Evolutionary conservation across 2,888 invertebrate species (phyloP), one percentile per base, ranked within the genome.

Genomic region (Pheosia gnoma): DNA sequence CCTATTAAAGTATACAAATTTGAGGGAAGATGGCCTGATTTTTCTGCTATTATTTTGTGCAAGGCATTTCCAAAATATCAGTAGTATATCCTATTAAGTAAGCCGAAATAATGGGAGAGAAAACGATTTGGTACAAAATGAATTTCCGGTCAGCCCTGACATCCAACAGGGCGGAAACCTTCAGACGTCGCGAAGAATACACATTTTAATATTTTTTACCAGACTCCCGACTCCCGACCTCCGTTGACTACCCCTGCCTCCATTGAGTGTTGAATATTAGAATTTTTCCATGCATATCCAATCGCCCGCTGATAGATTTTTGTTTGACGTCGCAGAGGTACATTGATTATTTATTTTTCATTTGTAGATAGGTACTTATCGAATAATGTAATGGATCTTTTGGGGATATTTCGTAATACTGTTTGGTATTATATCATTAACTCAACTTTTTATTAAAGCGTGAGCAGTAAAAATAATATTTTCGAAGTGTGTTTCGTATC

Each of bases 241-340:
- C 63, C 13, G 43, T 67, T 54, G 49, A 45, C 57, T 51, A 37
- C 51, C 51, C 51, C 51, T 6, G 8, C 36, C 53, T 37, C 53
- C 51, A 51, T 8, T 51, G 51, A 25, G 51, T 25, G 37, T 53
- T 11, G 65, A 63, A 74, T 74, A 74, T 74, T 71, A 73, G 64
- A 73, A 76, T 76, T 76, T 74, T 74, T 71, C 74, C 71, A 71
- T 71, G 74, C 71, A 76, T 76, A 74, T 68, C 66, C 66, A 74
- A 74, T 67, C 54, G 66, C 52, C 25, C 53, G 55, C 25, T 63
- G 67, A 75, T 74, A 62, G 74, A 76, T 73, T 74, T 68, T 74
- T 69, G 60, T 71, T 71, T 62, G 57, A 71, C 49, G 57, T 57
- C 37, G 41, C 43, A 39, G 38, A 25, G 25, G 9, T 3, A 25